Percentiles rank a stretch among this genome's conserved stretches.
These are phyloP conservation scores for Centropus bengalensis DNA, from an alignment of 2,113 vertebrate species.

Conservation along the genomic window DNA sequence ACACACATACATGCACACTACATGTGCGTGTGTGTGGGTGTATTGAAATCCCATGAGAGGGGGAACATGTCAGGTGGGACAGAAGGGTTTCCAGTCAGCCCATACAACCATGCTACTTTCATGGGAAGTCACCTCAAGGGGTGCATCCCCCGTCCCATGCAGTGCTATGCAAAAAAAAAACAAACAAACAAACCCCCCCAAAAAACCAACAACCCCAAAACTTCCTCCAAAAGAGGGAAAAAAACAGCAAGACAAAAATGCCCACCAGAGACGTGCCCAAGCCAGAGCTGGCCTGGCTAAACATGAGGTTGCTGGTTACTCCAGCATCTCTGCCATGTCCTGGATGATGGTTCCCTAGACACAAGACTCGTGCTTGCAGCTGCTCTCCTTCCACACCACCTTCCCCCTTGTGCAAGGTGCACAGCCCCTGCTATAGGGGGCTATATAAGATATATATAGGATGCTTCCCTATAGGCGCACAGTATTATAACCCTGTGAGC, in stretches of 20 bases:
- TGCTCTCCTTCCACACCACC: neutral
- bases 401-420: neutral
- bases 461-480: neutral
- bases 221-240: neutral
- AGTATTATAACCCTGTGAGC: neutral
- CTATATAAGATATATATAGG: neutral
- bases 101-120: neutral
- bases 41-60: neutral
- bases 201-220: neutral
- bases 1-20: neutral
- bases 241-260: neutral
- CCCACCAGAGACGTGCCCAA: neutral
- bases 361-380: neutral
- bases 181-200: neutral
- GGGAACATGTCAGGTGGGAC: neutral
- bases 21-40: fast-evolving
- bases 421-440: neutral
- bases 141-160: fast-evolving
- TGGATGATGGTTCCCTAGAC: neutral
- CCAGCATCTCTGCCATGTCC: neutral
- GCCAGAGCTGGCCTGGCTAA: neutral
- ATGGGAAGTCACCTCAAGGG: neutral
- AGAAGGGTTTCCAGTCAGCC: neutral
- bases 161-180: fast-evolving
- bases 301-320: neutral